phyloP scores from a whole-genome alignment of 2,113 vertebrate species.

The Malurus elegans region DNA sequence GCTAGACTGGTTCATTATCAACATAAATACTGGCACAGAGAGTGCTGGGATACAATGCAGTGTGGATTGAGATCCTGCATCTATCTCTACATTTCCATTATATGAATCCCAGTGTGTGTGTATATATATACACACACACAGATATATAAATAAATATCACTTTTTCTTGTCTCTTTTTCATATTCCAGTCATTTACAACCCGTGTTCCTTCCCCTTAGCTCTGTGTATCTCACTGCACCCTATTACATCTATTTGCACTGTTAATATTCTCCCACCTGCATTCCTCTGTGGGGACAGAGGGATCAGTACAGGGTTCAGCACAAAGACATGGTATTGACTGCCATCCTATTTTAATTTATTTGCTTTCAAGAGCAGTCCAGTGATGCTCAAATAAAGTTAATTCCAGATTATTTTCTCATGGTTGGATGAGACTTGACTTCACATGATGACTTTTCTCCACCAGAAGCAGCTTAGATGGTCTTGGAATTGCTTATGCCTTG shows the following conservation, averaged over 20 bases:
- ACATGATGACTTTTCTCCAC: background rate
- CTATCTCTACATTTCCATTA: background rate
- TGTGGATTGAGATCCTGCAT: background rate
- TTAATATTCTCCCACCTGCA: background rate
- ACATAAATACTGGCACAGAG: background rate
- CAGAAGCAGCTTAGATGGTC: background rate
- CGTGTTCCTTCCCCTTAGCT: background rate
- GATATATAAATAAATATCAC: fast-evolving
- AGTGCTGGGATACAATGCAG: background rate
- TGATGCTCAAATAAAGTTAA: background rate
- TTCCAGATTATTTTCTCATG: background rate
- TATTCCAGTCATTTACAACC: background rate
- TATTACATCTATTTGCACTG: fast-evolving
- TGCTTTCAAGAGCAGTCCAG: background rate
- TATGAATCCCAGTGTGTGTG: fast-evolving
- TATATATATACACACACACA: background rate
- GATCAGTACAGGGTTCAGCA: background rate
- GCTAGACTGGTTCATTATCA: background rate
- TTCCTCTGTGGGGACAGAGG: background rate
- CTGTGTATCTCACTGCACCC: background rate
- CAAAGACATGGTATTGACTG: background rate
- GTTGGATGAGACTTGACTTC: background rate
- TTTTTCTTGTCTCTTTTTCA: background rate
- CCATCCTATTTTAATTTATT: background rate
- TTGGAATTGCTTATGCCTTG: background rate